Evolutionary conservation across 2,113 vertebrate species (phyloP), one percentile per base, ranked within the genome.

Genomic region (Apistogramma diplotaenia): DNA sequence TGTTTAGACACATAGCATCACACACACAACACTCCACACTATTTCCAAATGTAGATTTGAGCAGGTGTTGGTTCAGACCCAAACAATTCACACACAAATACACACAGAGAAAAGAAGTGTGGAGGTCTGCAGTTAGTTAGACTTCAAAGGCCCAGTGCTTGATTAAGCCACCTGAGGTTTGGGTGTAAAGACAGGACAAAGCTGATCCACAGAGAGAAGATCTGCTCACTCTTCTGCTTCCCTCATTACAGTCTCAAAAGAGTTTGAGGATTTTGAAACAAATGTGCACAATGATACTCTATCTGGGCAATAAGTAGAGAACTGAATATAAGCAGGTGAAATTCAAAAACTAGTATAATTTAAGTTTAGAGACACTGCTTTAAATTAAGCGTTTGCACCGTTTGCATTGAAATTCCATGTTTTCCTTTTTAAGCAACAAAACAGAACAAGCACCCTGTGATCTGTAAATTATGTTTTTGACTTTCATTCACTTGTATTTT

Each of bases 151-250:
- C 78, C 76, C 65, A 70, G 18, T 85, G 85, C 76, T 82, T 92
- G 87, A 90, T 90, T 92, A 81, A 77, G 83, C 84, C 90, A 89
- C 85, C 57, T 75, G 85, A 89, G 92, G 74, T 88, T 92, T 90
- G 60, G 57, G 70, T 77, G 67, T 83, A 88, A 79, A 81, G 54
- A 81, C 82, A 74, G 90, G 89, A 82, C 87, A 70, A 90, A 86
- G 74, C 79, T 72, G 72, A 31, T 85, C 74, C 76, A 58, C 72
- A 31, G 85, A 90, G 85, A 49, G 40, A 70, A 33, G 60, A 82
- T 74, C 62, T 79, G 58, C 62, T 84, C 73, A 40, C 60, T 82
- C 46, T 71, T 77, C 82, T 76, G 55, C n/a, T 10, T 82, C 71
- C 57, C 62, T 90, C 72, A 58, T 79, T 79, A 60, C 23, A 77